These are phyloP conservation scores for Clusia tigrina DNA, from an alignment of 2,888 invertebrate species.

Conservation along the genomic window DNA sequence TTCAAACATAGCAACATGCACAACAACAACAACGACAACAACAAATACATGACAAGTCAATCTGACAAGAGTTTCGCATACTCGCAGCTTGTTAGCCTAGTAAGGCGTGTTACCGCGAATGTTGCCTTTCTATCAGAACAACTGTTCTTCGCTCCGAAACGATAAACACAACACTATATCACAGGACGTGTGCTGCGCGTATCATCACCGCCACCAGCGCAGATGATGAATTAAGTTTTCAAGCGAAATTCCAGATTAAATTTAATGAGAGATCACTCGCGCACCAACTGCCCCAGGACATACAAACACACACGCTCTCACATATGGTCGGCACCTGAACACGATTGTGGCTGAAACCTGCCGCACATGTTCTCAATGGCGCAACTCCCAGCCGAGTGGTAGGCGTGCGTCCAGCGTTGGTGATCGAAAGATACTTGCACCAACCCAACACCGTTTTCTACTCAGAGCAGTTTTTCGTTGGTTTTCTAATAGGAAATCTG, in stretches of 20 bases:
- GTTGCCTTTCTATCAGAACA: background rate
- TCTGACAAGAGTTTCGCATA: background rate
- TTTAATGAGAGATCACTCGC: background rate
- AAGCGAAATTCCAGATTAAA: background rate
- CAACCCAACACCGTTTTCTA: background rate
- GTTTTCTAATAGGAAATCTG: slow-evolving; percentile 1
- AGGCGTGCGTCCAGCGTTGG: background rate
- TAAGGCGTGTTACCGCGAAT: background rate
- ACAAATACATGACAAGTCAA: background rate
- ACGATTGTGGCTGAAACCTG: background rate
- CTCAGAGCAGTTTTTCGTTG: background rate
- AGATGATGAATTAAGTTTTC: background rate
- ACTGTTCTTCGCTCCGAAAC: background rate
- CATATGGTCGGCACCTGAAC: background rate
- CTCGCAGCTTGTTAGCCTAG: background rate
- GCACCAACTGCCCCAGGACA: background rate
- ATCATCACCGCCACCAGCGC: no score
- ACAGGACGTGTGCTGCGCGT: background rate
- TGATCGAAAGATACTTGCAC: slow-evolving; percentile 8
- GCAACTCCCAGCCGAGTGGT: background rate
- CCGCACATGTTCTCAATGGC: background rate
- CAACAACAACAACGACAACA: no score
- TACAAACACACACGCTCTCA: background rate
- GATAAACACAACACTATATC: background rate
- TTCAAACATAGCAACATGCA: no score